Conservation (phyloP, 2,113 vertebrate genomes). For the Coptodon bakossiorum region DNA sequence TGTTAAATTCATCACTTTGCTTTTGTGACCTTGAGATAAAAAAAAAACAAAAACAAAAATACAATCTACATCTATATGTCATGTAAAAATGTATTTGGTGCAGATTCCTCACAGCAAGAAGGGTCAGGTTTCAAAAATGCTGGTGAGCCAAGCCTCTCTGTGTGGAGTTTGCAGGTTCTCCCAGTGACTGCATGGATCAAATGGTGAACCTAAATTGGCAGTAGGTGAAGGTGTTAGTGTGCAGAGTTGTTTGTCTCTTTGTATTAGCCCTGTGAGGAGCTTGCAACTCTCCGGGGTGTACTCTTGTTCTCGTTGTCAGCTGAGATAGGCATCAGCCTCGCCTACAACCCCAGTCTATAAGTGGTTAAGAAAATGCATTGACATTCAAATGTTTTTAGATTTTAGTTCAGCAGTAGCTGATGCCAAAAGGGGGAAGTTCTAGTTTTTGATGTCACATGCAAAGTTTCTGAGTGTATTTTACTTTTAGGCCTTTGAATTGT, state of each 20-base stretch:
- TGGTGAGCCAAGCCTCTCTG: not conserved
- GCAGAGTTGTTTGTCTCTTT: not conserved
- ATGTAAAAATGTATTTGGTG: not conserved
- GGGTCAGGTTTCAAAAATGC: not conserved
- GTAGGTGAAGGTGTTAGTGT: not conserved
- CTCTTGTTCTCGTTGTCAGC: not conserved
- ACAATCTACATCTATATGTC: not conserved
- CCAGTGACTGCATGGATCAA: not conserved
- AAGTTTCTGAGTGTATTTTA: not conserved
- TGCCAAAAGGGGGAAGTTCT: accelerated
- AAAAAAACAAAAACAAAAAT: not conserved
- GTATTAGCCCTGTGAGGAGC: not conserved
- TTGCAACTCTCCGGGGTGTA: not conserved
- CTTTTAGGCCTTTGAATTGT: not conserved
- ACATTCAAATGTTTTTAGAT: not conserved
- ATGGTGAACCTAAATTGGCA: not conserved
- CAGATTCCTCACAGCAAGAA: not conserved
- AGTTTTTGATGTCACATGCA: not conserved
- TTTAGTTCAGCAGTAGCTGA: not conserved
- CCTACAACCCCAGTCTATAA: not conserved
- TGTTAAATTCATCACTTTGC: not conserved
- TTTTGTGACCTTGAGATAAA: not conserved
- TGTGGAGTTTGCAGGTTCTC: not conserved
- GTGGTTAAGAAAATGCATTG: not conserved
- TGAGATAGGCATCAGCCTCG: not conserved